These are phyloP conservation scores for Microctonus hyperodae DNA, from an alignment of 2,888 invertebrate species.

Conservation along the genomic window DNA sequence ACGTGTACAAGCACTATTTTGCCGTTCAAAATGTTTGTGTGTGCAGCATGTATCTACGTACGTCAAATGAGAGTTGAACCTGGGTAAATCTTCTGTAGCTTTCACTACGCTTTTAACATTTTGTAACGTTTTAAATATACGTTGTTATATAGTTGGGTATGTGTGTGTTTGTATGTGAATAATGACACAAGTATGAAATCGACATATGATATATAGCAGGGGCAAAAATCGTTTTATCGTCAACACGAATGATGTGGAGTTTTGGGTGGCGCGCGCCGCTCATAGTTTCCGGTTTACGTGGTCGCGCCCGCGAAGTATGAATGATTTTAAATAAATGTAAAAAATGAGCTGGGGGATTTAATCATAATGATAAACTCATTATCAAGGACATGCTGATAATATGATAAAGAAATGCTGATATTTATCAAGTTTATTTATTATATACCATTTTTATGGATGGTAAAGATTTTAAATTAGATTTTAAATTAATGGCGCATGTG, in stretches of 20 bases:
- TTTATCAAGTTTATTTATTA: not conserved
- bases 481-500: not conserved
- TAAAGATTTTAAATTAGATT: too few species aligned
- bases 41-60: slow-evolving; percentile 20
- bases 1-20: slow-evolving; percentile 2
- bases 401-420: not conserved
- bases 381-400: not conserved
- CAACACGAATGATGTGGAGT: slow-evolving; percentile 55
- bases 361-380: not conserved
- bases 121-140: not conserved
- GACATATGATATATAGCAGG: not conserved
- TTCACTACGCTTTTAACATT: not conserved
- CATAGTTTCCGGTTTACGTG: slow-evolving; percentile 55
- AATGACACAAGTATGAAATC: not conserved
- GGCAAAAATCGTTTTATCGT: not conserved
- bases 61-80: slow-evolving; percentile 9
- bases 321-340: not conserved
- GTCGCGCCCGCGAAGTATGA: slow-evolving; percentile 35
- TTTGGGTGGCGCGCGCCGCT: slow-evolving; percentile 32
- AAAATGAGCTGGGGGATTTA: not conserved
- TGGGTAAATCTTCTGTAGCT: not conserved
- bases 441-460: too few species aligned
- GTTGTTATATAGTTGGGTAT: too few species aligned
- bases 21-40: not conserved
- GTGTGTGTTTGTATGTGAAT: not conserved